phyloP scores from a whole-genome alignment of 2,888 invertebrate species.

The Abrostola tripartita region DNA sequence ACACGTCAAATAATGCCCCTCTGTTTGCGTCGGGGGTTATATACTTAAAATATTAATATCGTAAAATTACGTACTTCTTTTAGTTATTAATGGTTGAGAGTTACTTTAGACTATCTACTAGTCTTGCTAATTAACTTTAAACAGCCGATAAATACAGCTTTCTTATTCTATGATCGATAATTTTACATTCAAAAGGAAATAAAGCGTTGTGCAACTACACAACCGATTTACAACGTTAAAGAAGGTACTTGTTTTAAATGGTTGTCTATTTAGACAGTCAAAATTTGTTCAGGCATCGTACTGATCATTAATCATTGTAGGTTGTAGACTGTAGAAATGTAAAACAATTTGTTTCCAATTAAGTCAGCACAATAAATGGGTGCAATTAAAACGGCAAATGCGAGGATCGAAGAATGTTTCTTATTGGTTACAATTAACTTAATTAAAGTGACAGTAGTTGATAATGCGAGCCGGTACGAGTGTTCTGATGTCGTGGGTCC shows the following conservation, averaged over 20 bases:
- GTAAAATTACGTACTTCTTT: too few species aligned
- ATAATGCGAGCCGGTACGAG: neutral
- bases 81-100: too few species aligned
- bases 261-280: conserved; percentile 4
- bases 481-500: neutral
- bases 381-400: conserved; percentile 2
- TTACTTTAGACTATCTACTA: too few species aligned
- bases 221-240: neutral
- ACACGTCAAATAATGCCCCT: too few species aligned
- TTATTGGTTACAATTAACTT: neutral
- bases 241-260: neutral
- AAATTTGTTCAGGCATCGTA: conserved; percentile 11
- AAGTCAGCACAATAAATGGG: conserved; percentile 10
- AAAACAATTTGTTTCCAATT: conserved; percentile 6
- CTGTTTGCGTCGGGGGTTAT: too few species aligned
- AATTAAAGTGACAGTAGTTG: neutral
- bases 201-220: too few species aligned
- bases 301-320: conserved; percentile 1
- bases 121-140: too few species aligned
- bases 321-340: neutral
- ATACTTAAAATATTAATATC: too few species aligned
- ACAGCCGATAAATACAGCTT: too few species aligned
- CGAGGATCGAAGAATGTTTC: conserved; percentile 2
- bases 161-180: too few species aligned
- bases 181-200: too few species aligned